These are phyloP conservation scores for Caenorhabditis inopinata DNA, from an alignment of 1,140 invertebrate species.

Conservation along the genomic window DNA sequence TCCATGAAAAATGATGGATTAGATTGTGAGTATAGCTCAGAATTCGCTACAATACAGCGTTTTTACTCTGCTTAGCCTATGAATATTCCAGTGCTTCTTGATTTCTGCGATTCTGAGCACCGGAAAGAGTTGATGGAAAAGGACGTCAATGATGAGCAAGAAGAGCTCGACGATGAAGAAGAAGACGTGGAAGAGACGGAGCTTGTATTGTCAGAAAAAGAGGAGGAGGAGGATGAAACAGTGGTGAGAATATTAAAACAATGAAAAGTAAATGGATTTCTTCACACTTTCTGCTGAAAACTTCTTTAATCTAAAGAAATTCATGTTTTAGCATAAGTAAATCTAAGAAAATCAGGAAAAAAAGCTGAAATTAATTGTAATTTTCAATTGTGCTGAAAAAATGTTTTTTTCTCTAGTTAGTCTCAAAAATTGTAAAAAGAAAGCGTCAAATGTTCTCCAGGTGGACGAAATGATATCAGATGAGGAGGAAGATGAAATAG, in stretches of 20 bases:
- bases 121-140: constrained; percentile 30
- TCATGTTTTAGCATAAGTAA: too few species aligned
- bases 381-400: too few species aligned
- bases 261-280: too few species aligned
- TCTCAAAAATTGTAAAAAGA: too few species aligned
- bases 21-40: constrained; percentile 34
- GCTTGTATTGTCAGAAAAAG: not conserved
- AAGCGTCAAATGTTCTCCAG: too few species aligned
- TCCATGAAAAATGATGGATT: constrained; percentile 33
- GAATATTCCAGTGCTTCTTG: constrained; percentile 28
- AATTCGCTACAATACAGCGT: too few species aligned
- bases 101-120: constrained; percentile 36
- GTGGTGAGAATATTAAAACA: not conserved
- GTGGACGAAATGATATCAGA: not conserved
- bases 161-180: not conserved
- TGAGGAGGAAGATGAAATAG: not conserved
- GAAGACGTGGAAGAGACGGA: not conserved
- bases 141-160: not conserved
- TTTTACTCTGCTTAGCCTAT: not conserved
- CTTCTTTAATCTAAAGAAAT: too few species aligned
- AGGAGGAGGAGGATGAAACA: not conserved
- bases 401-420: too few species aligned
- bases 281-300: too few species aligned
- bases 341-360: too few species aligned
- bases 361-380: too few species aligned